Evolutionary conservation across 2,797 vertebrate genomes (phyloP), one percentile per base, ranked within the genome.

Genomic region (Tokudaia muenninki): DNA sequence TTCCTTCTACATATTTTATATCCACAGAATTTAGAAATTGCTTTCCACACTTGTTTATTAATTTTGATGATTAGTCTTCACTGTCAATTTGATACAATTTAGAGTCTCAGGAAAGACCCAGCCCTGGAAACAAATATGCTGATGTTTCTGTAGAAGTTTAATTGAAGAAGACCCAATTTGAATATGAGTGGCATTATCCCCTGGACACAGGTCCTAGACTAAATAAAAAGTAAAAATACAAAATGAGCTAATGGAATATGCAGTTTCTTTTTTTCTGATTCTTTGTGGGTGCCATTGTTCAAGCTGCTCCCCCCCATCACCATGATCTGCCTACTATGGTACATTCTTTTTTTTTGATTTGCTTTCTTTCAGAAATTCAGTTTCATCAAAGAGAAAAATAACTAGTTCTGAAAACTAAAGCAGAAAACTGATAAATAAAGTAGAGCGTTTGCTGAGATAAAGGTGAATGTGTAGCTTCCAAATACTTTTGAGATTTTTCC

Each of bases 271-370:
- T 47, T 52, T 12, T 55, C 8, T 72, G 3, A 2, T 87, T 74
- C n/a, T 14, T 67, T 72, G 13, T 12, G 37, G 22, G 8, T 17
- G 9, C 6, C 6, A 70, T 70, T 7, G 26, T 22, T 21, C 44
- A 67, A 70, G 19, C 1, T 70, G 17, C 3, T 16, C 0, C 44
- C 3, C 9, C 0, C 31, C 24, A 67, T 4, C 17, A 26, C 4
- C 22, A 37, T 24, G 3, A 47, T 37, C 22, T 72, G 1, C 1
- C 4, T 37, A 70, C 22, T 2, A 57, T 55, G 14, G 24, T 52
- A 7, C 12, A 34, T 50, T 47, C 44, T 86, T 5, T 8, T 5
- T 8, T 17, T 44, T 47, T 65, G 10, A 47, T 84, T n/a, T 67
- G 10, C 3, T 67, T n/a, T 41, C 29, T 87, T 52, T 55, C 21